Percentiles rank a stretch among this genome's conserved stretches.
Evolutionary conservation across 2,113 vertebrate species (phyloP).

Genomic region (Aleadryas rufinucha): DNA sequence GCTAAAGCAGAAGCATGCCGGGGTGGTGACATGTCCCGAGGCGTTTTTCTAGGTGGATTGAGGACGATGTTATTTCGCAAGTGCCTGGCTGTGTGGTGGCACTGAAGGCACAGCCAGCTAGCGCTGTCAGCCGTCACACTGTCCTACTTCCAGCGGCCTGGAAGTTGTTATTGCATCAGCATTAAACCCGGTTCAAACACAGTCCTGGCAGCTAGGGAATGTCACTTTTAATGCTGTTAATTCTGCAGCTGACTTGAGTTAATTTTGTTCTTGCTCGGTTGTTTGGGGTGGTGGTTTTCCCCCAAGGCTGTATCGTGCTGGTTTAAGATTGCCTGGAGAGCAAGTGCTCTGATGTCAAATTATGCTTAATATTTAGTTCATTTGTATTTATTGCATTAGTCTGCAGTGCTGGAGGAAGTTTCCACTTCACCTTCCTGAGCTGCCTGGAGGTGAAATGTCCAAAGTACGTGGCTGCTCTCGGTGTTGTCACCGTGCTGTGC

Average conservation of each 20-base stretch:
- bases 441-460: background rate
- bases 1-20: background rate
- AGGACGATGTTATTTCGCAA: background rate
- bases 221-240: slow-evolving; percentile 2
- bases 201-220: background rate
- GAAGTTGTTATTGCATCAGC: slow-evolving; percentile 63
- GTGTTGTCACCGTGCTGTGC: accelerated
- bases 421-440: background rate
- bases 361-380: background rate
- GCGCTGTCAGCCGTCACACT: background rate
- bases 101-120: background rate
- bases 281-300: background rate
- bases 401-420: background rate
- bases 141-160: slow-evolving; percentile 59
- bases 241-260: slow-evolving; percentile 9
- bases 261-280: background rate
- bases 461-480: background rate
- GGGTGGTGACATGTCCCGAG: background rate
- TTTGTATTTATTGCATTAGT: background rate
- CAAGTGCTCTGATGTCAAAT: background rate
- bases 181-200: background rate
- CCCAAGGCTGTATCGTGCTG: background rate
- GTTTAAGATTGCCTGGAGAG: background rate
- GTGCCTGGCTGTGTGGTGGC: background rate
- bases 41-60: background rate